phyloP scores from a whole-genome alignment of 2,888 invertebrate species.

The Tachina grossa region DNA sequence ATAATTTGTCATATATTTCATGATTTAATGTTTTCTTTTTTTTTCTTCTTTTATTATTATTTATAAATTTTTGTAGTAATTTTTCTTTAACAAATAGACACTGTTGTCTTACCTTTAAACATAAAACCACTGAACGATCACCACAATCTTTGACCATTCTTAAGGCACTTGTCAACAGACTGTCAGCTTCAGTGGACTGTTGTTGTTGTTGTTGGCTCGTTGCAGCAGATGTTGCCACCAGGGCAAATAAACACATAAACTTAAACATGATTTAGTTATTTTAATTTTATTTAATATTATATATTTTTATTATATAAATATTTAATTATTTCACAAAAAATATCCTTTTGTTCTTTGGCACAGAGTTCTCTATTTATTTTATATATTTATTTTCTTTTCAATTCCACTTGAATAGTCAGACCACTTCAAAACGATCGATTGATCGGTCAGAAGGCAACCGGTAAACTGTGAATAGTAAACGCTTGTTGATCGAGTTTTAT shows the following conservation, averaged over 20 bases:
- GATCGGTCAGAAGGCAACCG: conserved; percentile 83
- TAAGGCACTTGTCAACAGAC: conserved; percentile 86
- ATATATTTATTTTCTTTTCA: conserved; percentile 58
- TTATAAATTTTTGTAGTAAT: background rate
- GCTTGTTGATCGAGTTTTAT: conserved; percentile 83
- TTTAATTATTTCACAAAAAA: conserved; percentile 53
- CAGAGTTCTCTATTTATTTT: conserved; percentile 43
- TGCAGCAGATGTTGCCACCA: conserved; percentile 84
- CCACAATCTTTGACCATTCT: conserved; percentile 89
- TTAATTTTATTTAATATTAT: background rate
- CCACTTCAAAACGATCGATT: conserved; percentile 76
- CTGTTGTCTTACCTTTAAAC: conserved; percentile 86
- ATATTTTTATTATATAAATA: conserved; percentile 24
- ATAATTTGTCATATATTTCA: background rate
- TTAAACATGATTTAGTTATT: conserved; percentile 82
- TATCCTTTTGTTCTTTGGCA: conserved; percentile 62
- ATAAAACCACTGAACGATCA: conserved; percentile 86
- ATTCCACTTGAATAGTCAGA: conserved; percentile 61
- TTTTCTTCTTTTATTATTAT: background rate
- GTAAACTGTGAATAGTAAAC: conserved; percentile 83
- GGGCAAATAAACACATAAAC: conserved; percentile 82
- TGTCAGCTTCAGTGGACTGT: conserved; percentile 83
- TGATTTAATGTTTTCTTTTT: background rate
- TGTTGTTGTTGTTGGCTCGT: conserved; percentile 75
- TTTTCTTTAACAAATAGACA: background rate